Evolutionary conservation across 2,113 vertebrate species (phyloP), one percentile per base, ranked within the genome.

Genomic region (Labeo rohita): DNA sequence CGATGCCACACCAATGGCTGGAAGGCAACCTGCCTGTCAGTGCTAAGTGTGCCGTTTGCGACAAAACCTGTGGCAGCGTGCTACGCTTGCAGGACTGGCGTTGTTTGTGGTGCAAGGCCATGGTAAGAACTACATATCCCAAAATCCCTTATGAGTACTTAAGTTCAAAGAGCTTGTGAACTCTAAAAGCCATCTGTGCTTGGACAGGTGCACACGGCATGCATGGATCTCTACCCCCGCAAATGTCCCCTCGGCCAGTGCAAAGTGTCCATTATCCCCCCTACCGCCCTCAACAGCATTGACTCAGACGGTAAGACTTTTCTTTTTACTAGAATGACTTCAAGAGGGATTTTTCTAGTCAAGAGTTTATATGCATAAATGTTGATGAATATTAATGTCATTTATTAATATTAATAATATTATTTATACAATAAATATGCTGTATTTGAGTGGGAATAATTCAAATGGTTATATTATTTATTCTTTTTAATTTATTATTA

Each of bases 1-100:
- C 97, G 0, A 99, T 99, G 98, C 98, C 98, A 88, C 98, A 99
- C 91, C 98, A 99, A 86, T 99, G 98, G 98, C 85, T 99, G 73
- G 98, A 99, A 88, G 98, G 98, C 12, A 99, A 99, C 92, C 93
- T 99, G 89, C 97, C 98, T 0, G 98, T 99, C 90, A 99, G 98
- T 90, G 98, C 98, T 95, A 99, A 97, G 93, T 99, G 98, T 50
- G 96, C 95, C 0, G 97, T 99, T 90, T 99, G 98, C 1, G 98
- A 99, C 94, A 99, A 99, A 93, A 99, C 98, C 0, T 99, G 98
- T 74, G 98, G 98, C 88, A 99, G 98, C 47, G 98, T 99, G 3
- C 93, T 99, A 54, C 95, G 98, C 43, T 95, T 99, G 68, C 98
- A 99, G 87, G 98, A 99, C 89, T 99, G 98, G 98, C 96, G 97